Conservation (phyloP, 2,113 vertebrate species). For the Microcebus griseorufus region DNA sequence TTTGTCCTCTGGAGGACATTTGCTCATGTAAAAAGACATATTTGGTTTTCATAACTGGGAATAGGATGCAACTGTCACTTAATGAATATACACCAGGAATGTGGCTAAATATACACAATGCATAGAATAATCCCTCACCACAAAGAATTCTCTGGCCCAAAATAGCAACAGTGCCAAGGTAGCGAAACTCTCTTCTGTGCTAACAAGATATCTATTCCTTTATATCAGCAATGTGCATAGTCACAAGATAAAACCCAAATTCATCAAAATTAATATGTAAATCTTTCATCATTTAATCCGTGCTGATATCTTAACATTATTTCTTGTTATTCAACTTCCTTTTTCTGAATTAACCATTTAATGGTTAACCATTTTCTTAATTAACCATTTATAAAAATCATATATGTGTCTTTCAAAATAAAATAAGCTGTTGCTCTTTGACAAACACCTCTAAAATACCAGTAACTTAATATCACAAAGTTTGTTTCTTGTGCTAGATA, state of each 20-base stretch:
- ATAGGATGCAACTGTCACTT: not conserved
- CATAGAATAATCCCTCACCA: not conserved
- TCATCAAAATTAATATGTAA: not conserved
- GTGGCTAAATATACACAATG: not conserved
- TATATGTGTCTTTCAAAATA: not conserved
- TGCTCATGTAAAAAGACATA: not conserved
- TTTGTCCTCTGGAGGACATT: not conserved
- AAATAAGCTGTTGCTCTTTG: not conserved
- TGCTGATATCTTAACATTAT: not conserved
- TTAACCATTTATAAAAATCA: not conserved
- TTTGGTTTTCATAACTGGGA: not conserved
- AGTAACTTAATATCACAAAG: not conserved
- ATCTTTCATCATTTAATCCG: not conserved
- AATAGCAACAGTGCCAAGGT: not conserved
- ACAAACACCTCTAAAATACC: not conserved
- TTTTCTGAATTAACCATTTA: not conserved
- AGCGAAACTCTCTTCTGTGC: not conserved
- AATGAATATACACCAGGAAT: fast-evolving
- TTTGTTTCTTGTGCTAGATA: not conserved
- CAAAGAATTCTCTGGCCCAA: not conserved
- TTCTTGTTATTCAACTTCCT: not conserved
- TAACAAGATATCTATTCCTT: not conserved
- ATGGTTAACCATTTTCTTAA: too few species aligned
- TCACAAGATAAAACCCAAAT: not conserved
- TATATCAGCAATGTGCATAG: not conserved